Evolutionary conservation across 1,140 invertebrate genomes (phyloP).

Genomic region (Mamestra configurata): DNA sequence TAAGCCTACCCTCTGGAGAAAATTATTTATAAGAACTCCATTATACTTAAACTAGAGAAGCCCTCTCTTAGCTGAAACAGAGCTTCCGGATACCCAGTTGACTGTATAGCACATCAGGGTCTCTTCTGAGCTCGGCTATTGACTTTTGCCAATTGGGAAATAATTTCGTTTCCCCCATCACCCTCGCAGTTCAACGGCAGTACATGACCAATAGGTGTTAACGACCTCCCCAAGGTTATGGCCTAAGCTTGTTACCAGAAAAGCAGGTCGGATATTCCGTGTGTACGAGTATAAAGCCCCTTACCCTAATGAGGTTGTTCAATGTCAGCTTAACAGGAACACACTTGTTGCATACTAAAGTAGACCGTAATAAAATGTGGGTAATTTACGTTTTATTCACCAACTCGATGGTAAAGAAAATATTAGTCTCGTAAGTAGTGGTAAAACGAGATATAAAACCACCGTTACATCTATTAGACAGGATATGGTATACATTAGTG

Average conservation of each 20-base stretch:
- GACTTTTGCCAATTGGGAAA: too few species aligned
- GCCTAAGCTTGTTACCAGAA: not conserved
- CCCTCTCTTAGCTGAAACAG: too few species aligned
- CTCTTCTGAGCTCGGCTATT: too few species aligned
- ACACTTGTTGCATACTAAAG: conserved; percentile 32
- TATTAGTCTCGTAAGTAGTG: not conserved
- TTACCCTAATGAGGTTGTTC: conserved; percentile 5
- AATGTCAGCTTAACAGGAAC: conserved; percentile 20
- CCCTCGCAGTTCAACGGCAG: too few species aligned
- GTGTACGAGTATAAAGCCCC: conserved; percentile 7
- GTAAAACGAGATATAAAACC: not conserved
- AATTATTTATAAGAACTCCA: too few species aligned
- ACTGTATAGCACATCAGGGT: too few species aligned
- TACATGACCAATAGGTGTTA: too few species aligned
- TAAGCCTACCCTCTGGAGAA: too few species aligned
- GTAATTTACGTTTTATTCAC: not conserved
- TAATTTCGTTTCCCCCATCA: too few species aligned
- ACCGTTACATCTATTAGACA: conserved; percentile 20
- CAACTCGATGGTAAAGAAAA: not conserved
- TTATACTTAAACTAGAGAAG: too few species aligned
- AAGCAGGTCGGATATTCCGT: not conserved
- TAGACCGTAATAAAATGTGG: not conserved
- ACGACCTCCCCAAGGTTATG: not conserved
- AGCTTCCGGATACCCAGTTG: too few species aligned
- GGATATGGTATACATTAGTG: not conserved